Conservation (phyloP, 2,888 invertebrate species). For the Xestia ashworthii region DNA sequence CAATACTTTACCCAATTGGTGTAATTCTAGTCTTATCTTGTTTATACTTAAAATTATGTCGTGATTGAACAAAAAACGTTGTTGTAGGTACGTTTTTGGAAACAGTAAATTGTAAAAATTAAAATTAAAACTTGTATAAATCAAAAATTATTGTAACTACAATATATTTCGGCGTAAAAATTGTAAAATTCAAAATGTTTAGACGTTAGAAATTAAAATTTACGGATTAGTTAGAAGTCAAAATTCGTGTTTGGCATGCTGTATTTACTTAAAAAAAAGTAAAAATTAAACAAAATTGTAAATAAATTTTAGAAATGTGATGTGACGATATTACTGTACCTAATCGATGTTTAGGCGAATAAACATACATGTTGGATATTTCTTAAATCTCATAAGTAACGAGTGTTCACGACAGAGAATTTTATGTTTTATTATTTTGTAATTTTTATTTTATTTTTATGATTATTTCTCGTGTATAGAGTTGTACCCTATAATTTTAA, state of each 20-base stretch:
- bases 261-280: slow-evolving; percentile 77
- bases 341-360: slow-evolving; percentile 84
- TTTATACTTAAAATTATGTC: slow-evolving; percentile 67
- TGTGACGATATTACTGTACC: slow-evolving; percentile 85
- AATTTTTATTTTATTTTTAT: slow-evolving; percentile 66
- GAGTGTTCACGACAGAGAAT: slow-evolving; percentile 77
- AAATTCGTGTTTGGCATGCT: slow-evolving; percentile 88
- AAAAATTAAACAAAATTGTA: slow-evolving; percentile 78
- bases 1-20: slow-evolving; percentile 80
- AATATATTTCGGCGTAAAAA: slow-evolving; percentile 82
- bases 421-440: slow-evolving; percentile 70
- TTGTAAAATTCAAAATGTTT: slow-evolving; percentile 85
- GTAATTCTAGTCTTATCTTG: slow-evolving; percentile 87
- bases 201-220: slow-evolving; percentile 79
- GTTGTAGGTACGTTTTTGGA: slow-evolving; percentile 71
- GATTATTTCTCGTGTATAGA: slow-evolving; percentile 68
- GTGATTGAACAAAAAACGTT: slow-evolving; percentile 65
- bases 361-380: slow-evolving; percentile 72
- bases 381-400: slow-evolving; percentile 65
- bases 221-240: slow-evolving; percentile 85
- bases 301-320: slow-evolving; percentile 87
- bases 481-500: slow-evolving; percentile 70
- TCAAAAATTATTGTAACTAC: slow-evolving; percentile 81
- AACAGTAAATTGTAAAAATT: slow-evolving; percentile 67
- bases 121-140: slow-evolving; percentile 74